These are phyloP conservation scores for Cataglyphis livida DNA, from an alignment of 2,888 invertebrate genomes.

Conservation along the genomic window DNA sequence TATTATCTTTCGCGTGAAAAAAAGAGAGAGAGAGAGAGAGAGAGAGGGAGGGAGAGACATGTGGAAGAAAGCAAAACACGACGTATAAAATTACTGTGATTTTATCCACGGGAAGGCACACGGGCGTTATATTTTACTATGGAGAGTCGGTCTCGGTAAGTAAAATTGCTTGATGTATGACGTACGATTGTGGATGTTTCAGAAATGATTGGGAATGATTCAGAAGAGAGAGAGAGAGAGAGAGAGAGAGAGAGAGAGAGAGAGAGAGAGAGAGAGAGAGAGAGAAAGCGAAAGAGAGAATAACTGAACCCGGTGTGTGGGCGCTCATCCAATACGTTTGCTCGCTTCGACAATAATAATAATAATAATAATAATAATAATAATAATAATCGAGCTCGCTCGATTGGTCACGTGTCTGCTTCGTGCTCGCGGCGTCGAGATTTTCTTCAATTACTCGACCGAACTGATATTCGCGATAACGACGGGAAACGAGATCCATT, in stretches of 20 bases:
- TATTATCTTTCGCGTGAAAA: constrained; percentile 40
- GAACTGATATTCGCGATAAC: constrained; percentile 4
- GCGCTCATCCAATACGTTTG: constrained; percentile 21
- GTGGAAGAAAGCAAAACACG: constrained; percentile 48
- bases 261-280: background rate
- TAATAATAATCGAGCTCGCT: constrained; percentile 18
- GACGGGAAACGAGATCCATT: constrained; percentile 2
- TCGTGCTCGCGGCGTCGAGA: constrained; percentile 43
- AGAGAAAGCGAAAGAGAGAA: background rate
- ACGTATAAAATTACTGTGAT: constrained; percentile 81
- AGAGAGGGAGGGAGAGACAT: background rate
- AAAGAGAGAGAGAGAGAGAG: background rate
- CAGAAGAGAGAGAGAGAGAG: background rate
- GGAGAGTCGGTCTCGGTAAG: constrained; percentile 49
- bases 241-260: constrained; percentile 15
- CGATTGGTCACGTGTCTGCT: constrained; percentile 49
- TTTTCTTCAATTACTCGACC: constrained; percentile 42
- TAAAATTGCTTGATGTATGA: constrained; percentile 14
- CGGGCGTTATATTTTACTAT: constrained; percentile 45
- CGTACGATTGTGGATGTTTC: constrained; percentile 44
- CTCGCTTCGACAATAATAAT: constrained; percentile 37
- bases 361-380: constrained; percentile 24
- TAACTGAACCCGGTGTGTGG: background rate
- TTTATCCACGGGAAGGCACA: constrained; percentile 75
- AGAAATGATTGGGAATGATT: constrained; percentile 14